Evolutionary conservation across 1,140 invertebrate species (phyloP).

Genomic region (Heliothis virescens): DNA sequence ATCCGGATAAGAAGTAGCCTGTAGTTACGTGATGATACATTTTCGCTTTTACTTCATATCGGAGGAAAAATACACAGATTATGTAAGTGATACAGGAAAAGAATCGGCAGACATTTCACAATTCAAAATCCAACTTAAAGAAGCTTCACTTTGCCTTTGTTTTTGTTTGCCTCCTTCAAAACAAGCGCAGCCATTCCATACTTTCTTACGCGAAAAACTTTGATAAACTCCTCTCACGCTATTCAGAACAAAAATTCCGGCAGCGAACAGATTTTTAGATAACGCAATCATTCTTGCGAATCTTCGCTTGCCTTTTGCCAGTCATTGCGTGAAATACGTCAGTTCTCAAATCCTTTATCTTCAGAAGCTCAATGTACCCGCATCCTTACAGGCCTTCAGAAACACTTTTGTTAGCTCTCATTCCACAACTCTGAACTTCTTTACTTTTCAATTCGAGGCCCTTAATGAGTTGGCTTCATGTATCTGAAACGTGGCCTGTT

Average conservation of each 20-base stretch:
- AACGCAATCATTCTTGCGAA: slow-evolving; percentile 17
- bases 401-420: slow-evolving; percentile 33
- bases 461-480: slow-evolving; percentile 38
- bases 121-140: neutral
- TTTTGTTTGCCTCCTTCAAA: neutral
- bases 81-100: neutral
- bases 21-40: too few species aligned
- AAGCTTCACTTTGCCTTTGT: neutral
- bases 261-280: slow-evolving; percentile 27
- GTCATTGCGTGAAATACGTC: slow-evolving; percentile 34
- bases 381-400: slow-evolving; percentile 24
- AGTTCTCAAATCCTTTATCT: slow-evolving; percentile 39
- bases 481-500: slow-evolving; percentile 22
- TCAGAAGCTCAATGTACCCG: slow-evolving; percentile 26
- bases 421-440: slow-evolving; percentile 34
- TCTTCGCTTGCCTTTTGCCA: slow-evolving; percentile 36
- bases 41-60: too few species aligned
- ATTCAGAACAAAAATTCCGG: slow-evolving; percentile 22
- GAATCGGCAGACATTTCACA: neutral
- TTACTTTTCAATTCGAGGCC: slow-evolving; percentile 31
- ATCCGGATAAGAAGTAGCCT: too few species aligned
- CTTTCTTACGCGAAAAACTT: slow-evolving; percentile 26
- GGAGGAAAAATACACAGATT: too few species aligned
- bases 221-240: slow-evolving; percentile 14
- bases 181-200: slow-evolving; percentile 9